Evolutionary conservation across 2,113 vertebrate genomes (phyloP).

Genomic region (Semnopithecus entellus): DNA sequence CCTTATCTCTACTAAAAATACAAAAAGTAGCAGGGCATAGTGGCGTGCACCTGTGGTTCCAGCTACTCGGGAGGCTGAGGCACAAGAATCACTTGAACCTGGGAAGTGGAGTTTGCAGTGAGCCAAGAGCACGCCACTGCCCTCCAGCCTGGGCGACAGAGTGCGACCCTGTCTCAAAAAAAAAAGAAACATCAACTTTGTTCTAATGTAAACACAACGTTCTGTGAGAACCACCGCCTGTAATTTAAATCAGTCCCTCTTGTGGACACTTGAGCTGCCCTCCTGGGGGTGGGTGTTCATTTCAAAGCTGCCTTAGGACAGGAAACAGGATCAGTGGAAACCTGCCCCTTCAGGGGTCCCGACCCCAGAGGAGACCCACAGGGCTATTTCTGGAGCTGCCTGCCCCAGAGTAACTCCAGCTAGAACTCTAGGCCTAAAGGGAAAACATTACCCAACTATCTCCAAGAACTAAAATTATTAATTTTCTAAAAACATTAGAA

Average conservation of each 20-base stretch:
- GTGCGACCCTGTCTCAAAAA: no score
- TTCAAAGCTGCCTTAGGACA: background rate
- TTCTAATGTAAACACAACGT: background rate
- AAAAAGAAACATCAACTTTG: background rate
- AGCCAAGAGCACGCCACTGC: no score
- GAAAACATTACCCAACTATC: background rate
- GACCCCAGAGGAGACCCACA: background rate
- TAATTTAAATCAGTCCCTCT: background rate
- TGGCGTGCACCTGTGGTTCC: no score
- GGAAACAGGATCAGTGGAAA: background rate
- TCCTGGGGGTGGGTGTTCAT: background rate
- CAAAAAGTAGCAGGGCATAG: no score
- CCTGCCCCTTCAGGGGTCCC: background rate
- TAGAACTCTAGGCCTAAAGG: background rate
- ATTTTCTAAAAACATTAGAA: constrained; percentile 33
- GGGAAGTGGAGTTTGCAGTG: no score
- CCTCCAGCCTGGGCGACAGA: no score
- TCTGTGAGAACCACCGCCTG: background rate
- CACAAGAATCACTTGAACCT: no score
- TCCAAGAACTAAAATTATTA: background rate
- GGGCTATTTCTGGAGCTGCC: constrained; percentile 16
- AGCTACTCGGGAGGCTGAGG: no score
- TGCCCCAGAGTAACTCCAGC: background rate
- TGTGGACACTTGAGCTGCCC: background rate
- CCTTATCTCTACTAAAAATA: no score